phyloP scores from a whole-genome alignment of 2,113 vertebrate species.

The rat (Rattus norvegicus) region DNA sequence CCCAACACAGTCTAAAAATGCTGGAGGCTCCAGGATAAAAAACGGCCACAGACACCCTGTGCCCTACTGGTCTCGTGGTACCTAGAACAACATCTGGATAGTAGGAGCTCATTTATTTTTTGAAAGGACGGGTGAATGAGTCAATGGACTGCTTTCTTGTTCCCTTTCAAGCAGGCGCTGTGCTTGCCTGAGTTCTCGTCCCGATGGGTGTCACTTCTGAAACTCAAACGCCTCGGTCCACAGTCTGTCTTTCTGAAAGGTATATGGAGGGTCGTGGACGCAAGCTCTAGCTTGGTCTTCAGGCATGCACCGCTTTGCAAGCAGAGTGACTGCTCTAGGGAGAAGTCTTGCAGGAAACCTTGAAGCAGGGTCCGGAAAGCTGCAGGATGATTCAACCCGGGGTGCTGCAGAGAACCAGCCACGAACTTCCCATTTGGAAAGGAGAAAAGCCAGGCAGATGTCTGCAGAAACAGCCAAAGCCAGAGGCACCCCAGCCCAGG shows the following conservation, averaged over 20 bases:
- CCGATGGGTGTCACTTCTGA: neutral
- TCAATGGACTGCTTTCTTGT: neutral
- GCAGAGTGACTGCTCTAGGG: neutral
- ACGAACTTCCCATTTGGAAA: neutral
- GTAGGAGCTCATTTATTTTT: neutral
- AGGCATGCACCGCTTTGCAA: neutral
- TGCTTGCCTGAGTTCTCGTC: neutral
- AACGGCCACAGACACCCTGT: neutral
- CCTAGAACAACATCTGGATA: neutral
- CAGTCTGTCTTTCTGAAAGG: neutral
- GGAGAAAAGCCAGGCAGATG: neutral
- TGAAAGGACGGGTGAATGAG: neutral
- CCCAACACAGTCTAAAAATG: neutral
- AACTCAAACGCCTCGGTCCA: neutral
- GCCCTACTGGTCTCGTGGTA: neutral
- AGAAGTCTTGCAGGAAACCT: neutral
- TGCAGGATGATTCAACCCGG: neutral
- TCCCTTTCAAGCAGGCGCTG: neutral
- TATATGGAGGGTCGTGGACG: neutral
- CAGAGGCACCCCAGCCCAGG: neutral
- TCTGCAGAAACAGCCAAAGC: neutral
- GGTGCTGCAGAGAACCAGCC: neutral
- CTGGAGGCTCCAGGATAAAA: neutral
- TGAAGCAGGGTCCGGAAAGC: neutral
- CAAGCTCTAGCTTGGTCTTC: neutral